Percentiles rank a stretch among this genome's conserved stretches.
phyloP scores from a whole-genome alignment of 2,888 invertebrate species.

The Acrobeloides nanus region DNA sequence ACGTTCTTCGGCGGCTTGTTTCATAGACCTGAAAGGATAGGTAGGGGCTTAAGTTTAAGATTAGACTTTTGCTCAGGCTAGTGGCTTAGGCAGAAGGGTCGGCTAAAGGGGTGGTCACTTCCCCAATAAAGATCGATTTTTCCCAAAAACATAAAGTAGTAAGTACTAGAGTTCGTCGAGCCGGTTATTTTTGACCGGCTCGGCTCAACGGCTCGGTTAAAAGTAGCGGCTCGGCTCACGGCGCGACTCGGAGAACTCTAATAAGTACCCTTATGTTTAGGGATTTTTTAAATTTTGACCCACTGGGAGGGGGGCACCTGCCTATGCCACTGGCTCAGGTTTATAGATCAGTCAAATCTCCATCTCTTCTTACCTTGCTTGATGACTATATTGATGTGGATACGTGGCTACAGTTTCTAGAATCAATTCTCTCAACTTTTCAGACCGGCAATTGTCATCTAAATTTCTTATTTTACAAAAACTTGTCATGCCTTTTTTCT shows the following conservation, averaged over 20 bases:
- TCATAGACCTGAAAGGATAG: constrained; percentile 40
- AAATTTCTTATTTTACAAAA: constrained; percentile 11
- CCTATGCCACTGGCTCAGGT: not conserved
- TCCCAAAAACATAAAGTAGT: no score
- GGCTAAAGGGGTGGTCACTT: constrained; percentile 6
- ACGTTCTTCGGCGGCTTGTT: constrained; percentile 49
- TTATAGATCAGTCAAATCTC: no score
- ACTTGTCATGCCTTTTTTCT: not conserved
- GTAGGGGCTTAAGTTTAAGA: not conserved
- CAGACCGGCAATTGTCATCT: constrained; percentile 52
- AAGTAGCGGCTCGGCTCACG: no score
- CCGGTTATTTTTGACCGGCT: no score
- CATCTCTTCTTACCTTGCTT: constrained; percentile 51
- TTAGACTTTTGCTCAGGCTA: no score
- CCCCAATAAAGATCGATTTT: not conserved
- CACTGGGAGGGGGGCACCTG: not conserved
- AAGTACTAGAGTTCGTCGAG: no score
- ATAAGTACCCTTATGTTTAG: no score
- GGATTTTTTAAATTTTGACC: no score
- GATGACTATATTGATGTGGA: constrained; percentile 53
- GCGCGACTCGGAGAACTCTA: no score
- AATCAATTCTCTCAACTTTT: constrained; percentile 46
- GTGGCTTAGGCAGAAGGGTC: constrained; percentile 3
- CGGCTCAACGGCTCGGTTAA: no score
- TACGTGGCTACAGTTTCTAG: constrained; percentile 50